Evolutionary conservation across 2,888 invertebrate species (phyloP), one percentile per base, ranked within the genome.

Genomic region (Heliconius aoede): DNA sequence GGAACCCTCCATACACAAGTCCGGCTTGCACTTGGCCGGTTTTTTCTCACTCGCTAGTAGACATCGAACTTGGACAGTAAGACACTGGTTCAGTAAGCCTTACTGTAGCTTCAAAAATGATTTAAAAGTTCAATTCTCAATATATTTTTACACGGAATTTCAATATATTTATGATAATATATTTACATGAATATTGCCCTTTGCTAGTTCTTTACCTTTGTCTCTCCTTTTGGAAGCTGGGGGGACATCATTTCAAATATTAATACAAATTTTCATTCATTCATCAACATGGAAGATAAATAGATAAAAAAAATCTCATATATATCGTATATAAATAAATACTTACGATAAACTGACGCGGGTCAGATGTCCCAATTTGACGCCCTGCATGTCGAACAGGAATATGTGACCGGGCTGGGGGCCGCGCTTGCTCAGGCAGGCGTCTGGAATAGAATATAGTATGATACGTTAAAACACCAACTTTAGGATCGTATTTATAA

Each of bases 361-460:
- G 4, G 95, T 94, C 21, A 96, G 85, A 85, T 96, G 96, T 0
- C 95, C 94, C 30, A 96, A 87, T 78, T 93, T 94, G 0, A 96
- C 96, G 0, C 96, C 96, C 60, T 90, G 89, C 95, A 96, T 96
- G 85, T 97, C 96, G 80, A 97, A 96, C 0, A 97, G 90, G 84
- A 96, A 95, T 36, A 96, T 91, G 79, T 95, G 94, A 0, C 97
- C 97, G 0, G 95, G 95, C 15, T 95, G 94, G 5, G 96, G 95
- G 3, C 96, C 96, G 7, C 95, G 89, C 72, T 93, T 92, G 82
- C 92, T 90, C 1, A 96, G 86, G 76, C 95, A 95, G 24, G 95
- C 93, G 84, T 96, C 96, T 95, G 90, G 28, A 90, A 91, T 78
- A 18, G 1, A 77, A 21, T 30, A 30, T 26, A 18, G 64, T 28